Base-by-base conservation (phyloP, 2,888 invertebrate genomes). In the Amphipoea lucens region DNA sequence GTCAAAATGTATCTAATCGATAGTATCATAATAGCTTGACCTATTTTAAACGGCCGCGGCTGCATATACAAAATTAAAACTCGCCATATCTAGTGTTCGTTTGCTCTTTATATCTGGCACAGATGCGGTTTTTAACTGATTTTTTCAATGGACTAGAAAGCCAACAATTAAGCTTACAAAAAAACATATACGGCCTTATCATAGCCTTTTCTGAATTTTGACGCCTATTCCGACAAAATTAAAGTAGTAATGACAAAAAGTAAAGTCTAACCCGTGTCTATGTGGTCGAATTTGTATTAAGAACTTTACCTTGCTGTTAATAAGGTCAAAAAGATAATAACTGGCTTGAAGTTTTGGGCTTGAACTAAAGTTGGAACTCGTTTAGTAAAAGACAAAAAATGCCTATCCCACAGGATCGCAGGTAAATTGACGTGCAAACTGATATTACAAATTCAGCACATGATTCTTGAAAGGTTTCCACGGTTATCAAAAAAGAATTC, bases 11-110 rank as follows among this genome's bases (percentile, higher is more conserved):
- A 20, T 36, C 2, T 20, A 60, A 76, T 51, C 4, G 51, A 65
- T 11, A 66, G 3, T n/a, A 20, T 60, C 76, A 51, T 51, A 11
- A 36, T 82, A 5, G 36, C 14, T 67, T 67, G 83, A 45, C 66
- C 66, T 36, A 62, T 60, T 67, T 66, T 29, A 11, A 57, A 45
- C 6, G 9, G 4, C n/a, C 2, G n/a, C 42, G 17, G 45, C n/a
- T 54, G n/a, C n/a, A 17, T 67, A 9, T 17, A 40, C 36, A 29
- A 62, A 45, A 62, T 42, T 51, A 51, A 51, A 83, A 29, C 7
- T 29, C 7, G 29, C 17, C 11, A 9, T n/a, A 36, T 20, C 11
- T 74, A 45, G 62, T 23, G 23, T 54, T 54, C 23, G 29, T 54
- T 40, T 74, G n/a, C 23, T 82, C 9, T 65, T 29, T 57, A 82